Evolutionary conservation across 2,888 invertebrate species (phyloP).

Genomic region (Zootermopsis nevadensis): DNA sequence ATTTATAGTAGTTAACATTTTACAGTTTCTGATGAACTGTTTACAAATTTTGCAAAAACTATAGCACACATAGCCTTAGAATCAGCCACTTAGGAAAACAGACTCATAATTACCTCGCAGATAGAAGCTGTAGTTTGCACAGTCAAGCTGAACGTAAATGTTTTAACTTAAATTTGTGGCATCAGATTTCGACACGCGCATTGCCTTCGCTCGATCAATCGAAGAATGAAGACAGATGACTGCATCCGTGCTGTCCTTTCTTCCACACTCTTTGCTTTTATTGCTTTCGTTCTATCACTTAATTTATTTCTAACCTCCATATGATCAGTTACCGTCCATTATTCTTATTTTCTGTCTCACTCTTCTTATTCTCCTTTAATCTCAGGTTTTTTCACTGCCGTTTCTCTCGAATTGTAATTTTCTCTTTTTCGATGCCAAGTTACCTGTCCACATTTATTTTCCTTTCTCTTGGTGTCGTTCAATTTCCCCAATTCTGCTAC

Average conservation of each 20-base stretch:
- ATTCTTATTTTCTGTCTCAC: not conserved
- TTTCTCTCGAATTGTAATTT: too few relatives aligned
- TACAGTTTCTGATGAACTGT: too few relatives aligned
- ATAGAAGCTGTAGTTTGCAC: not conserved
- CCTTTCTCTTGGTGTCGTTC: too few relatives aligned
- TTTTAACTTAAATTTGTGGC: not conserved
- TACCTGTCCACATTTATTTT: too few relatives aligned
- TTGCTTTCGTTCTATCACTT: not conserved
- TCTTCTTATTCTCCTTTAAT: not conserved
- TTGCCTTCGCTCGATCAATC: not conserved
- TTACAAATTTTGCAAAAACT: too few relatives aligned
- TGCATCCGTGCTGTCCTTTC: not conserved
- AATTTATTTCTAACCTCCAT: not conserved
- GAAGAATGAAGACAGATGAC: conserved; percentile 20
- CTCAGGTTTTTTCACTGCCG: too few relatives aligned
- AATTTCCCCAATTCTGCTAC: too few relatives aligned
- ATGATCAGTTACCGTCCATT: not conserved
- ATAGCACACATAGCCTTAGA: too few relatives aligned
- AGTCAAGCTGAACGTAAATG: not conserved
- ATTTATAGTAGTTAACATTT: too few relatives aligned
- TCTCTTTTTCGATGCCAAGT: too few relatives aligned
- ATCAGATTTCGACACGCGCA: not conserved
- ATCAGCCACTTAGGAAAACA: not conserved
- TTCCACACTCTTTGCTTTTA: not conserved
- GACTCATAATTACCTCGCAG: not conserved